Base-by-base conservation (phyloP, 2,888 invertebrate genomes). In the Chloroclystis v-ata region DNA sequence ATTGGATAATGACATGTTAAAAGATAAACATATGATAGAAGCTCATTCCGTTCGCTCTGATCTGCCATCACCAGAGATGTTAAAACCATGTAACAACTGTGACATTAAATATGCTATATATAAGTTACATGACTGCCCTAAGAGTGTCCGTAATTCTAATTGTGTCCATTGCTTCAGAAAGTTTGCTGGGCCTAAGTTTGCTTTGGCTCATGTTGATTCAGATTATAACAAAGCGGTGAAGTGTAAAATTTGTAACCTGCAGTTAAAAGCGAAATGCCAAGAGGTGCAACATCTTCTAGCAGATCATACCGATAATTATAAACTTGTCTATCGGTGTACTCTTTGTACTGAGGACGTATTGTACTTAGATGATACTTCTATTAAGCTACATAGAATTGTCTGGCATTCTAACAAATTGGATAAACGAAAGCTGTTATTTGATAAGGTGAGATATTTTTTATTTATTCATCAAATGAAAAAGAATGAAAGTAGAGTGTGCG, bases 21-120 rank as follows among this genome's bases (percentile, higher is more conserved):
- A 65, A 1, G 0, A 37, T 0, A 3, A 51, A 0, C 80, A 80
- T 39, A 51, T 69, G 49, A 1, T 20, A 0, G 6, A 41, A 0
- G 41, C 56, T 0, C 81, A 80, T 28, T 29, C 43, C 0, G 76
- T 75, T 0, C 54, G 78, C 0, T 73, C 77, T 0, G 82, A 82
- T 11, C 0, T 65, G 0, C 67, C 71, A 0, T 47, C 60, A 0
- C 8, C 44, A 0, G 11, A 25, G 0, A 0, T 7, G 1, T 2
- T 8, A 0, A 60, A 32, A 0, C 6, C 7, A 0, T 77, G 72
- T 12, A 1, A 5, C 0, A 0, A 1, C 0, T 72, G 70, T 4
- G 7, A 29, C 0, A 9, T 16, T 0, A 42, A 14, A 0, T 64
- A 55, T 29, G 28, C 41, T 0, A 14, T 43, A 0, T 46, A 8